Base-by-base conservation (phyloP, 1,140 invertebrate genomes). In the Antheraea mylitta region DNA sequence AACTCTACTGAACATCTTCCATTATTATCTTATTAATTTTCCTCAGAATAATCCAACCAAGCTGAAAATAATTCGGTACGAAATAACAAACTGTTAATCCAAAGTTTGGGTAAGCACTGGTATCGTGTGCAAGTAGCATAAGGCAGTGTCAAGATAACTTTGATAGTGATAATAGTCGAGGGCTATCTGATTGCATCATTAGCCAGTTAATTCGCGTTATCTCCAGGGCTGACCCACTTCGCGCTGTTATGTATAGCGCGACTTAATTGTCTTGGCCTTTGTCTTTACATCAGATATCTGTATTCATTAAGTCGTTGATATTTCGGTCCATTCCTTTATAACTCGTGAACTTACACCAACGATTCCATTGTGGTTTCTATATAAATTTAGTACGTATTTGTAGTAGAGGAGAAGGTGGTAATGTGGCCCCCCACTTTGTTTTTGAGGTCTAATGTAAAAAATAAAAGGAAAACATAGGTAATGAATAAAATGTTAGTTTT, bases 151-250 rank as follows among this genome's bases (percentile, higher is more conserved):
- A 53, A 53, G 45, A 53, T 53, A 53, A 53, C 45, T 53, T 53
- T 53, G 45, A 53, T 53, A 53, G 11, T 16, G 45, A n/a, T 53
- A 53, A 53, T 53, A 53, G 45, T 53, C 45, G 59, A n/a, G 18
- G 59, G 18, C 30, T 61, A 19, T 19, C 59, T 61, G 59, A 61
- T 61, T 36, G 59, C 59, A 36, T 61, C 59, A 36, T 61, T 61
- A 61, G 59, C 59, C 18, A 22, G 59, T 61, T 61, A 61, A 61
- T 61, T 36, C 59, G 59, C 59, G 59, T 36, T 53, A 53, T 53
- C 45, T 53, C 45, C 10, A 53, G 45, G 45, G 45, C 45, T 53
- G 45, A 53, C 45, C 45, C 45, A 53, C 45, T 16, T 53, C 45
- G 45, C 45, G 45, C 10, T 53, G 45, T 53, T 53, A 16, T 53